Evolutionary conservation across 2,888 invertebrate genomes (phyloP).

Genomic region (Rapana venosa): DNA sequence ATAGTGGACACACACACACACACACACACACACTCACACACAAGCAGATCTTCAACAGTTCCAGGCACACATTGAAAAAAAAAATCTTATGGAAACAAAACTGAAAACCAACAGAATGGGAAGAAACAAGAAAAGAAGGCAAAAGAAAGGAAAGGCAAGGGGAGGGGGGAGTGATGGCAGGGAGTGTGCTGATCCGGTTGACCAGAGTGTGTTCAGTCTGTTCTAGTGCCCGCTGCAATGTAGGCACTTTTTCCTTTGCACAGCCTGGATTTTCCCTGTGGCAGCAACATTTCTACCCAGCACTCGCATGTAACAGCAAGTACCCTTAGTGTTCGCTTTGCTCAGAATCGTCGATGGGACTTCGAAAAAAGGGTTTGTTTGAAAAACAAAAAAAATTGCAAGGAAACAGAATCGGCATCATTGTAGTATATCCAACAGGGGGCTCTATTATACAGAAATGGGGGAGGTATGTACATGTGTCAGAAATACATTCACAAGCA

Average conservation of each 20-base stretch:
- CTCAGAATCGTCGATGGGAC: no score
- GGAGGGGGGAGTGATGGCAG: not conserved
- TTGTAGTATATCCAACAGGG: no score
- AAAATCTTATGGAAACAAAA: not conserved
- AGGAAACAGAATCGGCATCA: no score
- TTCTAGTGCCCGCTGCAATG: slow-evolving; percentile 21
- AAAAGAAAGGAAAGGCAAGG: not conserved
- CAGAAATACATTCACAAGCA: no score
- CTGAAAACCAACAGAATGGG: not conserved
- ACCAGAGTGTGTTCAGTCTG: slow-evolving; percentile 3
- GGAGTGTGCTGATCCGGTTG: not conserved
- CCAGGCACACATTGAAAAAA: not conserved
- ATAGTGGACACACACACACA: not conserved
- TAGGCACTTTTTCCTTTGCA: not conserved
- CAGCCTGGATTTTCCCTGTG: not conserved
- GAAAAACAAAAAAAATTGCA: no score
- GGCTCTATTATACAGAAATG: no score
- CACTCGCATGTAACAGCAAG: slow-evolving; percentile 15
- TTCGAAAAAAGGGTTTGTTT: no score
- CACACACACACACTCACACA: not conserved
- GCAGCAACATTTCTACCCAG: not conserved
- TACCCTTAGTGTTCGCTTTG: not conserved
- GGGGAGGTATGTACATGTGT: no score
- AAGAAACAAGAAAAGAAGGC: not conserved
- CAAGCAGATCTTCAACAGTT: not conserved